phyloP scores from a whole-genome alignment of 2,888 invertebrate species.

The Ormyrus labotus region DNA sequence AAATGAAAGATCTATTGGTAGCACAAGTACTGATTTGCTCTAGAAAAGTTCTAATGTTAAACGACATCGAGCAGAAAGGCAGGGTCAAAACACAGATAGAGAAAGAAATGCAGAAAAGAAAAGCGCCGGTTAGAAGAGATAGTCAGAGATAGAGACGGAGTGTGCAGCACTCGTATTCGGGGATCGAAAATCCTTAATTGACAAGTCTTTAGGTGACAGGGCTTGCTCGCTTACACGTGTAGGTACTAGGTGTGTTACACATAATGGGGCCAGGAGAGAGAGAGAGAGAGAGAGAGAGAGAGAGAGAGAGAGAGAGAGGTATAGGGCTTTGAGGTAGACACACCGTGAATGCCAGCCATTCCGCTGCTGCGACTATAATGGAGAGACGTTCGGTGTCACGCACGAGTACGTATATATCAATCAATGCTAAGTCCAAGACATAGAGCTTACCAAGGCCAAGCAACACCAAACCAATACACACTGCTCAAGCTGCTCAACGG shows the following conservation, averaged over 20 bases:
- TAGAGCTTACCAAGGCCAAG: conserved; percentile 70
- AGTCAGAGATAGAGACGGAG: too few species aligned
- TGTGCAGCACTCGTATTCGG: neutral
- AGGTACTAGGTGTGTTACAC: conserved; percentile 4
- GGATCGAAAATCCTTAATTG: conserved; percentile 31
- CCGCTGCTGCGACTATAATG: conserved; percentile 25
- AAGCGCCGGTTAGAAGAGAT: neutral
- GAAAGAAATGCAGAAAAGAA: conserved; percentile 1
- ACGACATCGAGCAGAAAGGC: conserved; percentile 3
- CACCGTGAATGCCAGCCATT: conserved; percentile 39
- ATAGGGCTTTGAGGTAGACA: conserved; percentile 7
- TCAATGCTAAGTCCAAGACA: conserved; percentile 58
- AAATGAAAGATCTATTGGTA: too few species aligned
- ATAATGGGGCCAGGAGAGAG: conserved; percentile 29
- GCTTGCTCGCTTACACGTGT: neutral
- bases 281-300: neutral
- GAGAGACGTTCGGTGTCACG: conserved; percentile 48
- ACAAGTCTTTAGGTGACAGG: neutral
- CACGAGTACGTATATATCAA: conserved; percentile 53
- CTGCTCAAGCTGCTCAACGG: conserved; percentile 34
- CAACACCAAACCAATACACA: conserved; percentile 69
- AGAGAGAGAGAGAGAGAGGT: neutral
- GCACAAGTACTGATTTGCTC: too few species aligned
- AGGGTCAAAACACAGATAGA: neutral
- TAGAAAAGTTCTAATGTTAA: conserved; percentile 18